phyloP scores from a whole-genome alignment of 1,140 invertebrate genomes.

The Temnothorax nylanderi region DNA sequence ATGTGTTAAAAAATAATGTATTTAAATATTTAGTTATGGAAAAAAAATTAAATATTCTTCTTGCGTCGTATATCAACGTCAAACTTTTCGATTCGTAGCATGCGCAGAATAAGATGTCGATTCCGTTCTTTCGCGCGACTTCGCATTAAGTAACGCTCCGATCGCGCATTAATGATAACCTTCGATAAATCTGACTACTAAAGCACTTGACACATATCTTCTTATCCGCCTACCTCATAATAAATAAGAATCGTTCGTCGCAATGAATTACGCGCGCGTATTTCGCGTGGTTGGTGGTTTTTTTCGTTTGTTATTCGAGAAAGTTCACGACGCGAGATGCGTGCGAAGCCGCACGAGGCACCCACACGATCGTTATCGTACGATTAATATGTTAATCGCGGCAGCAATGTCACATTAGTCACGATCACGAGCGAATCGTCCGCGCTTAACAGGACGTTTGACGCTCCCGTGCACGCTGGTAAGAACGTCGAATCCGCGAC shows the following conservation, averaged over 20 bases:
- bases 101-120: not conserved
- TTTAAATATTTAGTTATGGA: not conserved
- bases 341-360: slow-evolving; percentile 7
- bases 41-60: not conserved
- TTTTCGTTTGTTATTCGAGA: not conserved
- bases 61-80: not conserved
- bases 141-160: not conserved
- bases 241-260: slow-evolving; percentile 59
- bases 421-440: slow-evolving; percentile 13
- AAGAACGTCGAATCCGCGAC: not conserved
- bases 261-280: slow-evolving; percentile 52
- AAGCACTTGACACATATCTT: slow-evolving; percentile 61
- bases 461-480: not conserved
- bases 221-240: slow-evolving; percentile 57
- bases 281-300: slow-evolving; percentile 4
- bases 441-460: slow-evolving; percentile 14
- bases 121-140: not conserved
- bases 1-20: not conserved
- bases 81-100: not conserved
- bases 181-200: slow-evolving; percentile 14
- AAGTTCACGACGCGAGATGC: not conserved
- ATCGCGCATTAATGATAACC: slow-evolving; percentile 30
- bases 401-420: slow-evolving; percentile 17
- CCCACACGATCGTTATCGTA: slow-evolving; percentile 31
- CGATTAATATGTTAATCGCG: slow-evolving; percentile 66